These are phyloP conservation scores for Drymodes brunneopygia DNA, from an alignment of 2,113 vertebrate genomes.

Conservation along the genomic window DNA sequence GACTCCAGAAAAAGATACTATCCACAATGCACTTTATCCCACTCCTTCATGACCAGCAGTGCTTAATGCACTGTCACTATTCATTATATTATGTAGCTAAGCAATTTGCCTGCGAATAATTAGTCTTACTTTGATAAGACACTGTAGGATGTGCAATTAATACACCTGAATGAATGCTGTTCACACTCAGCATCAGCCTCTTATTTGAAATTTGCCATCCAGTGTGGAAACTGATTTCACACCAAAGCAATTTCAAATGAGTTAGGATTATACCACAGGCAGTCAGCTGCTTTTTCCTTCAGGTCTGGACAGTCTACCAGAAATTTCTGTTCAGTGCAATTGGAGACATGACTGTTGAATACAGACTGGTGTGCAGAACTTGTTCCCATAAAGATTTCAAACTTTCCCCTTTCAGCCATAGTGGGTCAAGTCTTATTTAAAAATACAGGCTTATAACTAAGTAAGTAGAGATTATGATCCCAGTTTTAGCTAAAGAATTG, in stretches of 20 bases:
- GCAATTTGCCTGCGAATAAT: neutral
- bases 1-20: neutral
- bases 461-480: neutral
- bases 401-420: neutral
- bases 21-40: accelerated
- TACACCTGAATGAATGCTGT: neutral
- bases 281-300: neutral
- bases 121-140: neutral
- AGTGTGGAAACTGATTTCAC: neutral
- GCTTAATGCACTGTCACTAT: neutral
- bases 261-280: neutral
- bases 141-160: neutral
- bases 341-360: neutral
- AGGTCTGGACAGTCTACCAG: neutral
- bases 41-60: neutral
- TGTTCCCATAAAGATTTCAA: neutral
- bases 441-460: neutral
- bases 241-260: neutral
- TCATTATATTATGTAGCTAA: neutral
- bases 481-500: neutral
- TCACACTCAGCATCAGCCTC: neutral
- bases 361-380: accelerated
- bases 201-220: neutral
- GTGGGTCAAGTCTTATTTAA: neutral
- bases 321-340: neutral